Base-by-base conservation (phyloP, 2,888 invertebrate genomes). In the Hesperia comma region DNA sequence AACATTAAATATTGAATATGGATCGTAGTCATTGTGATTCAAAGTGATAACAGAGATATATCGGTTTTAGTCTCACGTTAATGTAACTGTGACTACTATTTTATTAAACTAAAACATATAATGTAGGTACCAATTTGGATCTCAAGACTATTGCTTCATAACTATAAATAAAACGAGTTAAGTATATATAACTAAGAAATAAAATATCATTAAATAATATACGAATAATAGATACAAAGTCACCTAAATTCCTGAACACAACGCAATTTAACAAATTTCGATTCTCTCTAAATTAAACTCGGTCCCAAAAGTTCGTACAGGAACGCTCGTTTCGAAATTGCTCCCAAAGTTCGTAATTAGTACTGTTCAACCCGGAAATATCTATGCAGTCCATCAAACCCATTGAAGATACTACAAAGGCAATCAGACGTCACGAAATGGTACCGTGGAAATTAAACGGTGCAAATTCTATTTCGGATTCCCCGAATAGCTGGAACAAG, bases 341-440 rank as follows among this genome's bases (percentile, higher is more conserved):
- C 72, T 71, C 68, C 68, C 57, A 33, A 63, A 69, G 81, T 85
- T 79, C 71, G 86, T 85, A 92, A 92, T 92, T 92, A 92, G 86
- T 87, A 87, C 83, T 85, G 85, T 82, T 79, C 81, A 77, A 83
- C 80, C 85, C 88, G 92, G 92, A 92, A 91, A 90, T 90, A 90
- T 90, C 88, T 86, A 75, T 77, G 76, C 80, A 84, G 87, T 91
- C 89, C 90, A 90, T 90, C 91, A 90, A 90, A 91, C 89, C 80
- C 81, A 67, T 61, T 67, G 67, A 67, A 67, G 75, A 78, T 79
- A 77, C 82, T 69, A 88, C 89, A 89, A 89, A 90, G 90, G 91
- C 91, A 90, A 92, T 91, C 90, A 90, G 84, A 86, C 73, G 79
- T 81, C 75, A 81, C 81, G 78, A 84, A 87, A 88, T 82, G 80